Conservation (phyloP, 2,888 invertebrate genomes). For the Leptopilina syphax region DNA sequence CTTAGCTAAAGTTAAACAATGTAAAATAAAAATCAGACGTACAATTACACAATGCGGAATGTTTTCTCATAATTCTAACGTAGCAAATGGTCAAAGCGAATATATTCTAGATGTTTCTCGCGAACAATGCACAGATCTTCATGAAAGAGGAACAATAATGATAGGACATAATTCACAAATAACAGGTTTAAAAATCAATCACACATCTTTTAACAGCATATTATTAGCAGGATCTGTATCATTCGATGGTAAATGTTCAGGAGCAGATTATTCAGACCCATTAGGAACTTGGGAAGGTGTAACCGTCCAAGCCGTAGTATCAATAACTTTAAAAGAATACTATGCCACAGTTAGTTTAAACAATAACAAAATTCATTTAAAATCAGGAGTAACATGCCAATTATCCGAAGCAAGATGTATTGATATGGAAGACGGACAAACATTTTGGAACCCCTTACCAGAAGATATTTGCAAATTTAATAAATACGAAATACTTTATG, state of each 20-base stretch:
- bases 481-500: constrained; percentile 47
- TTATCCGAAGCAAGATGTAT: not conserved
- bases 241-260: not conserved
- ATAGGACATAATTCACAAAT: not conserved
- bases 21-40: not conserved
- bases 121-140: not conserved
- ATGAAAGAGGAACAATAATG: not conserved
- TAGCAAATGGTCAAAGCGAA: not conserved
- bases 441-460: constrained; percentile 22
- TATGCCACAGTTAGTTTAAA: not conserved
- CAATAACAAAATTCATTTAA: not conserved
- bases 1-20: not conserved
- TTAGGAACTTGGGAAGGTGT: not conserved
- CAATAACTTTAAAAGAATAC: not conserved
- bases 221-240: not conserved
- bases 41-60: not conserved
- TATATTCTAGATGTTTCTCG: not conserved
- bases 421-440: not conserved
- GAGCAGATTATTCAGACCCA: constrained; percentile 16
- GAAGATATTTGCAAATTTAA: constrained; percentile 45
- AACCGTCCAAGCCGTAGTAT: not conserved
- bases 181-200: not conserved
- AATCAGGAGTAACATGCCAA: not conserved
- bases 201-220: not conserved
- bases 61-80: not conserved